Evolutionary conservation across 2,888 invertebrate species (phyloP), one percentile per base, ranked within the genome.

Genomic region (Laothoe populi): DNA sequence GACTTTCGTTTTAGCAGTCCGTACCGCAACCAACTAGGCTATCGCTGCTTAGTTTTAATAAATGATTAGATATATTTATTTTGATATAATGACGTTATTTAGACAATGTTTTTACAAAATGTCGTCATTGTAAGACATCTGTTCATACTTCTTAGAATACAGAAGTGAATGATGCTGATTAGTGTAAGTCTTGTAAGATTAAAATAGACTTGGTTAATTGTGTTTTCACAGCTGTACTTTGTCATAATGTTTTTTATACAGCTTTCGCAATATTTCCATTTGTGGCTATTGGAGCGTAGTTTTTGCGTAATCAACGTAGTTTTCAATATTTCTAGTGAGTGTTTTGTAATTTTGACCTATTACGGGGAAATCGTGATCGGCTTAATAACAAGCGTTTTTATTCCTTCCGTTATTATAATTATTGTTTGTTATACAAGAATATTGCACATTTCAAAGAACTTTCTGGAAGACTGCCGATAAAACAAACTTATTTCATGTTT

Each of bases 271-370:
- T 53, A 26, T 49, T 19, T 7, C 44, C 19, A 44, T 44, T 44
- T 44, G 19, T 44, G 19, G 44, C 19, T 44, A 44, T 19, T 44
- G 19, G 44, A 44, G 44, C 44, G 44, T 44, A 2, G 19, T 44
- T 44, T 44, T 44, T 19, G 44, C 44, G 44, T 19, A 44, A 44
- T 44, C 19, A 44, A 44, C 16, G 19, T 19, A 19, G 44, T 44
- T 44, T 44, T 44, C 44, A 19, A 44, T 19, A 44, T 8, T n/a
- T 4, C n/a, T 3, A 4, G 40, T n/a, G 19, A 44, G 8, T 44
- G 19, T 44, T 44, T 19, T 4, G 44, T 44, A 19, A 44, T 8
- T 44, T 44, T 19, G 42, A 16, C n/a, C 19, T 44, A 19, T 44
- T 19, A 44, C 1, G 19, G 19, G 19, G 19, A 44, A 44, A 44